A percentile compares a stretch with the other conserved stretches of the same genome.
These are phyloP conservation scores for Drosophila arawakana DNA, from an alignment of 1,140 invertebrate species.

Conservation along the genomic window DNA sequence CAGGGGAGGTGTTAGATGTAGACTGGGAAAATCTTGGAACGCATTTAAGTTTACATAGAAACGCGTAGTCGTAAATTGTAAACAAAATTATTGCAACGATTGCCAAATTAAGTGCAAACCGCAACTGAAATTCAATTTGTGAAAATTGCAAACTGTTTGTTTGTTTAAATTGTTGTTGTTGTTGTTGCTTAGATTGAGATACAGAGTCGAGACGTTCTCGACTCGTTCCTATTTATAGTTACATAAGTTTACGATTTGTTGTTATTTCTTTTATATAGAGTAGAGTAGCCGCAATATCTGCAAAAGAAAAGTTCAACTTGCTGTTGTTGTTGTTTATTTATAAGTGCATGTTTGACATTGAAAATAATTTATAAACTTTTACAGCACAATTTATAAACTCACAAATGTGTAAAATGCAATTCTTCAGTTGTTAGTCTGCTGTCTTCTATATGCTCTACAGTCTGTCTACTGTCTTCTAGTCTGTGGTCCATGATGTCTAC, in stretches of 20 bases:
- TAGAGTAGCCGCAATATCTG: slow-evolving; percentile 20
- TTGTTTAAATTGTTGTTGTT: slow-evolving; percentile 57
- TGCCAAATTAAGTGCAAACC: slow-evolving; percentile 79
- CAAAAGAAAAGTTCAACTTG: slow-evolving; percentile 25
- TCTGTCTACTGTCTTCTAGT: neutral
- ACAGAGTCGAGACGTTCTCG: slow-evolving; percentile 18
- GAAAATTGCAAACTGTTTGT: slow-evolving; percentile 68
- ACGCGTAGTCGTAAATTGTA: slow-evolving; percentile 70
- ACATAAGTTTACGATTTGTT: slow-evolving; percentile 26
- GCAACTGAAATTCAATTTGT: slow-evolving; percentile 77
- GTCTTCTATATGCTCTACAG: neutral
- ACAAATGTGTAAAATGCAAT: neutral
- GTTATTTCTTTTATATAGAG: slow-evolving; percentile 5
- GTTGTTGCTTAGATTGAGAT: slow-evolving; percentile 41
- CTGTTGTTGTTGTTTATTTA: slow-evolving; percentile 70
- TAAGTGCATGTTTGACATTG: slow-evolving; percentile 79
- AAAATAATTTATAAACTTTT: slow-evolving; percentile 77
- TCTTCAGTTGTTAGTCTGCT: neutral
- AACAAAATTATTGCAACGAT: slow-evolving; percentile 82
- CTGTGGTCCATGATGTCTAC: neutral
- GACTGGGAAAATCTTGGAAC: slow-evolving; percentile 42
- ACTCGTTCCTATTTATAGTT: slow-evolving; percentile 41
- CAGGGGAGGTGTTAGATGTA: slow-evolving; percentile 7
- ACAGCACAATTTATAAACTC: slow-evolving; percentile 72
- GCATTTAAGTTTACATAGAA: slow-evolving; percentile 64